A percentile compares a stretch with the other conserved stretches of the same genome.
phyloP scores from a whole-genome alignment of 53 echinoderm and acorn worm species.

The Zoroaster sp. region DNA sequence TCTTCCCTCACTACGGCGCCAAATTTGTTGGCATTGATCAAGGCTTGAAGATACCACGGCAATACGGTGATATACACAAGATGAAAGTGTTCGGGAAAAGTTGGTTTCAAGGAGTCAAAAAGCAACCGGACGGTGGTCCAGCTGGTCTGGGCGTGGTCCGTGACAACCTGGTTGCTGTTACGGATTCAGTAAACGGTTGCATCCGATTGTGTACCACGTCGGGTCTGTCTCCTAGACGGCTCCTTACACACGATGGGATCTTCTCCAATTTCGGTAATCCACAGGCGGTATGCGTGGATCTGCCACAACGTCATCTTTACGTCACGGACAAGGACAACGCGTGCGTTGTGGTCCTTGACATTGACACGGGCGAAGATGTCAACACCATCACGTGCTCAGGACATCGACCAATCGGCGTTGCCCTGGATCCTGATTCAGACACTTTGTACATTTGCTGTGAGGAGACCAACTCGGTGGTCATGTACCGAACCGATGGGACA shows the following conservation, averaged over 20 bases:
- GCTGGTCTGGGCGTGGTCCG: conserved; percentile 35
- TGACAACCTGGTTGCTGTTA: conserved; percentile 38
- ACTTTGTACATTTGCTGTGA: conserved; percentile 52
- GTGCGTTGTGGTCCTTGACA: conserved; percentile 45
- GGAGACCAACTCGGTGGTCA: conserved; percentile 34
- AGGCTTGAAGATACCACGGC: neutral
- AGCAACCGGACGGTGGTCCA: conserved; percentile 20
- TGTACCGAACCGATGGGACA: conserved; percentile 47
- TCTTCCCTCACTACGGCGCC: neutral
- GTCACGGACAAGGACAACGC: conserved; percentile 58
- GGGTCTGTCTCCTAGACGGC: conserved; percentile 35
- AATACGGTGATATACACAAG: conserved; percentile 42
- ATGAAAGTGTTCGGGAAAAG: conserved; percentile 57
- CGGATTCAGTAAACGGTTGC: conserved; percentile 41
- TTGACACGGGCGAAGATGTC: conserved; percentile 51
- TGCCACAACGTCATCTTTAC: conserved; percentile 41
- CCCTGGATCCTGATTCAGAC: conserved; percentile 36
- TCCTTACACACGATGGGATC: conserved; percentile 30
- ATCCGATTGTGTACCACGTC: conserved; percentile 52
- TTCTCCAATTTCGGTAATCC: conserved; percentile 43
- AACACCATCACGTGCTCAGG: conserved; percentile 49
- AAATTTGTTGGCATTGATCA: neutral
- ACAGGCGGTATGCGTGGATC: conserved; percentile 39
- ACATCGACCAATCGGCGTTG: conserved; percentile 46
- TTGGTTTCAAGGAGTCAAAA: conserved; percentile 50